phyloP scores from a whole-genome alignment of 1,140 invertebrate species.

The Tetraneura akinire region DNA sequence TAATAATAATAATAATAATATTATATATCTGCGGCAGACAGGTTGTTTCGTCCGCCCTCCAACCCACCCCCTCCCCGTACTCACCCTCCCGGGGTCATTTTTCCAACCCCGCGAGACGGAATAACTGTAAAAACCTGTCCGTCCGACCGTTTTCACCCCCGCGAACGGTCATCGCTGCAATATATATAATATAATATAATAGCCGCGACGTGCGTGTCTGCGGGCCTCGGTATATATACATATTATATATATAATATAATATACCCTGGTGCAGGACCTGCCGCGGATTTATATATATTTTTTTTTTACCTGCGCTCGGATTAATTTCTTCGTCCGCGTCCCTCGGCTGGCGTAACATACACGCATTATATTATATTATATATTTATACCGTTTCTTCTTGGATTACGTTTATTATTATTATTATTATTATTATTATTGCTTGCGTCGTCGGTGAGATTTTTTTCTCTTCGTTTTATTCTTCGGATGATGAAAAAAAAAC shows the following conservation, averaged over 20 bases:
- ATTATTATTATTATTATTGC: background rate
- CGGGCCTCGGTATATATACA: background rate
- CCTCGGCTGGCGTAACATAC: background rate
- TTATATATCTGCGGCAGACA: slow-evolving; percentile 42
- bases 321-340: background rate
- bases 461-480: slow-evolving; percentile 33
- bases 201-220: background rate
- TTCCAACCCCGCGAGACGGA: background rate
- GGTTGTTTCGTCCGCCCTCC: slow-evolving; percentile 38
- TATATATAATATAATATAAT: no score
- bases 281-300: background rate
- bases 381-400: slow-evolving; percentile 19
- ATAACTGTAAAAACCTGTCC: slow-evolving; percentile 50
- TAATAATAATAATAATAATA: no score
- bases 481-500: no score
- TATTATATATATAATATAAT: no score
- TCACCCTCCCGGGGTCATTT: background rate
- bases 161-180: slow-evolving; percentile 41
- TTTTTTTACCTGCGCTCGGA: slow-evolving; percentile 27
- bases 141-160: slow-evolving; percentile 2
- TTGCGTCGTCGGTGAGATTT: slow-evolving; percentile 3
- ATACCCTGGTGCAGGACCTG: background rate
- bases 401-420: slow-evolving; percentile 6
- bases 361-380: background rate
- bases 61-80: background rate